A percentile compares a stretch with the other conserved stretches of the same genome.
Conservation (phyloP, 2,113 vertebrate genomes). For the Zosterops japonicus region DNA sequence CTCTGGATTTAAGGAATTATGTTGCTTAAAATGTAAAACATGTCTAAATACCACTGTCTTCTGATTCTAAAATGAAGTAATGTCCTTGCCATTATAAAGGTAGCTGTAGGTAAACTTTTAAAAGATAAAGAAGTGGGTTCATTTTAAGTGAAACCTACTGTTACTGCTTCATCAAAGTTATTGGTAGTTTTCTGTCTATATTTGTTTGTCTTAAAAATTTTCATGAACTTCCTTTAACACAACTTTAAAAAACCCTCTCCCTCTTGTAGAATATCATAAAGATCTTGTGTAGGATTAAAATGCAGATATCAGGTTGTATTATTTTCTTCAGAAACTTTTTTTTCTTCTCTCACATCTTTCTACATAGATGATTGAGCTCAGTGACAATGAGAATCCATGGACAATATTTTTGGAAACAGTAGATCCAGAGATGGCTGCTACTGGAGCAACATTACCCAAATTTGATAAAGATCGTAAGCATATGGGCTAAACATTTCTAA, state of each 20-base stretch:
- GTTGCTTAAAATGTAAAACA: not conserved
- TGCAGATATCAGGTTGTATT: not conserved
- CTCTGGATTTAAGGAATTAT: not conserved
- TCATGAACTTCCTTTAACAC: not conserved
- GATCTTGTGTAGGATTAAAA: not conserved
- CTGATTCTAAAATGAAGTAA: not conserved
- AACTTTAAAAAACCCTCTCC: not conserved
- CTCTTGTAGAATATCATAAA: not conserved
- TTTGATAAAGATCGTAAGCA: constrained; percentile 99
- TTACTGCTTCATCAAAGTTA: not conserved
- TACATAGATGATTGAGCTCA: constrained; percentile 95
- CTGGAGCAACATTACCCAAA: constrained; percentile 95
- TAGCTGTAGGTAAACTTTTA: not conserved
- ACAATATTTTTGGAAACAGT: constrained; percentile 99
- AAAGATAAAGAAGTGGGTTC: not conserved
- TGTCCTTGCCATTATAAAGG: not conserved
- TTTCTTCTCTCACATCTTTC: not conserved
- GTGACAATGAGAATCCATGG: constrained; percentile 99
- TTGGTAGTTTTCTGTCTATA: not conserved
- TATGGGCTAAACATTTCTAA: not conserved
- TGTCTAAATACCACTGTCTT: not conserved
- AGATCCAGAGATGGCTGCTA: constrained; percentile 96
- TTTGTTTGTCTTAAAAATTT: not conserved
- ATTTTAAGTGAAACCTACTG: not conserved
- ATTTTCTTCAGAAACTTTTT: not conserved